Conservation (phyloP, 2,113 vertebrate species). For the Cercopithecus mona region DNA sequence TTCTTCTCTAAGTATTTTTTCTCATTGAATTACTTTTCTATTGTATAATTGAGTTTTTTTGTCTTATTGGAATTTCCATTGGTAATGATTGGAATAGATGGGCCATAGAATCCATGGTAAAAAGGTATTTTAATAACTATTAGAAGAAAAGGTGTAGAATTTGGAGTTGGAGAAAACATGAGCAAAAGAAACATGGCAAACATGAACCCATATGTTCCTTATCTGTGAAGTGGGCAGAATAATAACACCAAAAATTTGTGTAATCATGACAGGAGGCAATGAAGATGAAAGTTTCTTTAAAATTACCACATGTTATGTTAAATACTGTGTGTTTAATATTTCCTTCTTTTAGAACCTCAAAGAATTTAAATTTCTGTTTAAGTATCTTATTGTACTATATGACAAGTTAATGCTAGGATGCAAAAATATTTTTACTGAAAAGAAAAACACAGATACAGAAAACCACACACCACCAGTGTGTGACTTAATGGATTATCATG, state of each 20-base stretch:
- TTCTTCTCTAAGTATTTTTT: background rate
- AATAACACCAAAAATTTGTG: background rate
- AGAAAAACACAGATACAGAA: background rate
- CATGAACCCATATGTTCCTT: background rate
- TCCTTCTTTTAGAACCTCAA: background rate
- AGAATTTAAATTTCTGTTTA: background rate
- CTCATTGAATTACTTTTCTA: background rate
- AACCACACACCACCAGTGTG: background rate
- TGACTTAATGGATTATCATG: background rate
- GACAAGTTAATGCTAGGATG: background rate
- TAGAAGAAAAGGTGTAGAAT: background rate
- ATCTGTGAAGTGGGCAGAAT: background rate
- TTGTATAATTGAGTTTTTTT: background rate
- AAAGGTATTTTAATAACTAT: background rate
- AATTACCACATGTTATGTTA: background rate
- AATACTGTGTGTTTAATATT: background rate
- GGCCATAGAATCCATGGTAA: background rate
- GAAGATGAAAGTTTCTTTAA: background rate
- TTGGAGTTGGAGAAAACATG: background rate
- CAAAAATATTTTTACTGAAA: background rate
- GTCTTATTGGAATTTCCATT: background rate
- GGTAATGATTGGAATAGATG: background rate
- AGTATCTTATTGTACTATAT: background rate
- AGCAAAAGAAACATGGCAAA: background rate
- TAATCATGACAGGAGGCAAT: background rate